A percentile compares a stretch with the other conserved stretches of the same genome.
Conservation (phyloP, 2,113 vertebrate species). For the Microcebus griseorufus region DNA sequence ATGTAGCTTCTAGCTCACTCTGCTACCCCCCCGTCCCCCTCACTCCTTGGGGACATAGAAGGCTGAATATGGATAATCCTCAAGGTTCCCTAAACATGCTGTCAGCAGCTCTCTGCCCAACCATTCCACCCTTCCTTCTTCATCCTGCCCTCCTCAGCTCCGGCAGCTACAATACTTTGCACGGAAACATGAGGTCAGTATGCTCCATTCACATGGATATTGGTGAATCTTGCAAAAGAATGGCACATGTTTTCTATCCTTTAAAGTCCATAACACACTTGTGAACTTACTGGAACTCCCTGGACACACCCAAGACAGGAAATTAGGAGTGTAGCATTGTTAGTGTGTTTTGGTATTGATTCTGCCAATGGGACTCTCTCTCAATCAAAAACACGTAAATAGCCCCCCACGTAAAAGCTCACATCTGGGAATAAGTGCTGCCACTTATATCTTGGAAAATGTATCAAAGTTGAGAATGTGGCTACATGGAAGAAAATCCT, state of each 20-base stretch:
- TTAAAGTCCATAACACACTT: neutral
- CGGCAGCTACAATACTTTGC: neutral
- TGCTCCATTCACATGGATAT: neutral
- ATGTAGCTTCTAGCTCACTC: neutral
- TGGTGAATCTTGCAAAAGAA: neutral
- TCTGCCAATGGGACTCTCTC: neutral
- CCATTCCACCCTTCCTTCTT: neutral
- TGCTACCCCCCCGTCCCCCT: no score
- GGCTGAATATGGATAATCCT: neutral
- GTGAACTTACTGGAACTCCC: neutral
- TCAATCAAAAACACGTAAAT: neutral
- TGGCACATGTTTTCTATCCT: neutral
- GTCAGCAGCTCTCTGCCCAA: neutral
- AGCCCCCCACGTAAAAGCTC: neutral
- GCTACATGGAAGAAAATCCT: neutral
- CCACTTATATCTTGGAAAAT: neutral
- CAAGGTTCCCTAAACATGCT: neutral
- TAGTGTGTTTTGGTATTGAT: neutral
- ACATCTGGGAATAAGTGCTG: neutral
- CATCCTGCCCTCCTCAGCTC: neutral
- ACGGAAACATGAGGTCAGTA: neutral
- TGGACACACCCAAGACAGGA: neutral
- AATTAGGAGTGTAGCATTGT: neutral
- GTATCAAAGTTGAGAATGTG: neutral
- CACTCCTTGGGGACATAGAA: neutral